Base-by-base conservation (phyloP, 1,140 invertebrate genomes). In the Elysia chlorotica region DNA sequence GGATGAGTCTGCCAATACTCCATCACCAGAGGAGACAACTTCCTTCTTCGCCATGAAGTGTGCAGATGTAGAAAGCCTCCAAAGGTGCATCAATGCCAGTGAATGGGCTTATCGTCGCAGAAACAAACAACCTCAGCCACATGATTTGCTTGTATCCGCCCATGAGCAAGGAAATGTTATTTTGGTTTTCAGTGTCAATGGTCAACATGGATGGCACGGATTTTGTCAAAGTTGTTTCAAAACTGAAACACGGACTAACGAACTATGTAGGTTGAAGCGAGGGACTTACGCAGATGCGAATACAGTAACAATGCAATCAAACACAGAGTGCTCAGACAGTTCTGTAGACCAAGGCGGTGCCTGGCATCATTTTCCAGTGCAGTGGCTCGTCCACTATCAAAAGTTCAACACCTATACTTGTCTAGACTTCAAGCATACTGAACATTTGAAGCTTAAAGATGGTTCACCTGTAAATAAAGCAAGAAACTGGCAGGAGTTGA, bases 121-220 rank as follows among this genome's bases (percentile, higher is more conserved):
- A 57, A 25, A 65, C 0, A 30, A n/a, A 19, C 73, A 77, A 36
- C 81, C 80, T 25, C 80, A 83, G 5, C 80, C 82, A 4, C 31
- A 57, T 2, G 72, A 79, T 21, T 63, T 80, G 19, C 67, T 84
- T 2, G 57, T 68, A 30, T 19, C 68, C 25, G 79, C 80, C 1
- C 67, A 75, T n/a, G 10, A 53, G 5, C 53, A 74, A n/a, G 71
- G 79, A 0, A 61, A 4, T n/a, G 81, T 84, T 31, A 63, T 80
- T 19, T 70, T 84, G 14, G 75, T 84, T 25, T 84, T 80, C 63
- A 84, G 82, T 79, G 82, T 84, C 31, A 82, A 79, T 65, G 81
- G 81, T 68, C 79, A 77, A 30, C 80, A 80, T 80, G 82, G 82
- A 37, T 84, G 81, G 81, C 82, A 84, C 79, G 82, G 82, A 25